Base-by-base conservation (phyloP, 2,888 invertebrate genomes). In the Strigamia crassipes region DNA sequence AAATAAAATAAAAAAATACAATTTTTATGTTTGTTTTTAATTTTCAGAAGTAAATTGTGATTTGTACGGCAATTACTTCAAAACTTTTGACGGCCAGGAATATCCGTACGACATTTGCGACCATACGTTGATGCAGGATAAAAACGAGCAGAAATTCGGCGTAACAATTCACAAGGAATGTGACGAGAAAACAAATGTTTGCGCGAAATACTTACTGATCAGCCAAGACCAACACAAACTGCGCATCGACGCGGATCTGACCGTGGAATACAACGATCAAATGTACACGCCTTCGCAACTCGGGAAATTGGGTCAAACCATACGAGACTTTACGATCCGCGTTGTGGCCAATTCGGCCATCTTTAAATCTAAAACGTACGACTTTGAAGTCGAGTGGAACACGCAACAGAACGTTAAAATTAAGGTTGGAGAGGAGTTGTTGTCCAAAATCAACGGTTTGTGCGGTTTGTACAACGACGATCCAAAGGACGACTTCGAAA, bases 61-160 rank as follows among this genome's bases (percentile, higher is more conserved):
- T 85, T 89, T 94, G n/a, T 93, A 92, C 0, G 94, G 94, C 0
- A 91, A 92, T 81, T 92, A 92, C 0, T 92, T 95, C 86, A 92
- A 90, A 84, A 95, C 95, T 0, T 95, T 96, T 86, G 95, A 95
- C 87, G 92, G 92, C 18, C 89, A 91, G 0, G 92, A 93, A 86
- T 94, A 92, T 86, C 93, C 94, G 85, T 94, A 93, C 85, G 94
- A 94, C 84, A 91, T 93, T 18, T 96, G 95, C 87, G 92, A 93
- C 89, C 95, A 96, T 87, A 91, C 94, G 77, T 88, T 94, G 61
- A 93, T 93, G 0, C 89, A 93, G 82, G 94, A 95, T 87, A 90
- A 92, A 85, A 88, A 90, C 12, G 88, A 90, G 83, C 90, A 91
- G 78, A 90, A 91, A 51, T 96, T 95, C 94, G 91, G 90, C 79